These are phyloP conservation scores for Phymorhynchus buccinoides DNA, from an alignment of 1,140 invertebrate species.

Conservation along the genomic window DNA sequence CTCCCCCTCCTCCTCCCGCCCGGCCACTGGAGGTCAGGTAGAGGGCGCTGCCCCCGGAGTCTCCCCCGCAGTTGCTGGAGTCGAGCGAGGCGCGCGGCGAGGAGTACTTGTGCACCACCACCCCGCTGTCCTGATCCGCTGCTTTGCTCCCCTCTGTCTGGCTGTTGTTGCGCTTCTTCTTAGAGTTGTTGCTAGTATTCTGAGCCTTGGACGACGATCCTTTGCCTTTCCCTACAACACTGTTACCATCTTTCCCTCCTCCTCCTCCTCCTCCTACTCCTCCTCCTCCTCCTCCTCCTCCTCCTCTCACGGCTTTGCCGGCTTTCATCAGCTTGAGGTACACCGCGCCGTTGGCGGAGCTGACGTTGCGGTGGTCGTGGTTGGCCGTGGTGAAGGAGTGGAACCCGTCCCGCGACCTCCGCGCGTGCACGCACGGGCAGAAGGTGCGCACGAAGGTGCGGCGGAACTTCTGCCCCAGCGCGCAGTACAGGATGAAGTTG, in stretches of 20 bases:
- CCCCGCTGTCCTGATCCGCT: slow-evolving; percentile 34
- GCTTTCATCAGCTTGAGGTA: slow-evolving; percentile 39
- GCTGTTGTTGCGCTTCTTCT: background rate
- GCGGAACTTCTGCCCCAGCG: slow-evolving; percentile 97
- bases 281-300: background rate
- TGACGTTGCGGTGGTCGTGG: slow-evolving; percentile 34
- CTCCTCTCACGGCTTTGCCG: background rate
- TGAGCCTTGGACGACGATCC: background rate
- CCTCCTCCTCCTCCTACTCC: background rate
- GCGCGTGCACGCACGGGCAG: slow-evolving; percentile 75
- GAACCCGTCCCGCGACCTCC: slow-evolving; percentile 52
- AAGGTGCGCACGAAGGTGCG: slow-evolving; percentile 90
- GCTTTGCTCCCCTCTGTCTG: slow-evolving; percentile 18
- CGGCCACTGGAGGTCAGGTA: background rate
- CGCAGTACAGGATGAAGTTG: slow-evolving; percentile 97
- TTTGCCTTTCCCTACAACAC: background rate
- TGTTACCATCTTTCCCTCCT: background rate
- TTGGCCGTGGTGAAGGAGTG: slow-evolving; percentile 58
- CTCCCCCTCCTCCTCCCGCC: background rate
- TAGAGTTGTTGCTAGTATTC: background rate
- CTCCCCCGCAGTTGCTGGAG: slow-evolving; percentile 19
- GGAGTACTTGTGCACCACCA: slow-evolving; percentile 32
- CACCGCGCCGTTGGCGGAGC: slow-evolving; percentile 35
- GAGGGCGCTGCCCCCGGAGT: background rate
- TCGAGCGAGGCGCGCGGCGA: slow-evolving; percentile 19